These are phyloP conservation scores for Alsophila aescularia DNA, from an alignment of 2,888 invertebrate genomes.

Conservation along the genomic window DNA sequence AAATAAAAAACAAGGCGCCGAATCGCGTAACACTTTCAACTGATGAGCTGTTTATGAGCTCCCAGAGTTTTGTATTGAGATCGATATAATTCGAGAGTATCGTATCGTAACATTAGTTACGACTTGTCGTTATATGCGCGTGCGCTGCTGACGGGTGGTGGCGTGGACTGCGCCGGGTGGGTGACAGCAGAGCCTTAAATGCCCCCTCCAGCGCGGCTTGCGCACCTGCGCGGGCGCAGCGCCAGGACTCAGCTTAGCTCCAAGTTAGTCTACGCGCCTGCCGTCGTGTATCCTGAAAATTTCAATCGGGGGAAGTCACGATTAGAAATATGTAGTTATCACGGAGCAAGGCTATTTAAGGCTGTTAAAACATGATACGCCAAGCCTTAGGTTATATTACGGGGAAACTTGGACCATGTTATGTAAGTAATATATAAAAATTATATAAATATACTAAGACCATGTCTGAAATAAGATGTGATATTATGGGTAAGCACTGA, in stretches of 20 bases:
- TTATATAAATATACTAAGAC: too few species aligned
- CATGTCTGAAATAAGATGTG: too few species aligned
- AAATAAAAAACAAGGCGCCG: too few species aligned
- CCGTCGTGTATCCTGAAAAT: too few species aligned
- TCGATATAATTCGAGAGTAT: constrained; percentile 1
- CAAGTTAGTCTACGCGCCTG: not conserved
- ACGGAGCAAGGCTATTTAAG: too few species aligned
- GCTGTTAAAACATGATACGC: too few species aligned
- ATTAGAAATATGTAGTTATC: too few species aligned
- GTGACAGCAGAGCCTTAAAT: constrained; percentile 25
- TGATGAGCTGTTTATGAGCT: not conserved
- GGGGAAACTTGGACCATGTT: too few species aligned
- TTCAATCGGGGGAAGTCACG: too few species aligned
- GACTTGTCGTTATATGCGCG: not conserved
- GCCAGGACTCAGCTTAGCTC: not conserved
- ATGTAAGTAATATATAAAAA: too few species aligned
- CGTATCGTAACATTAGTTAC: constrained; percentile 7
- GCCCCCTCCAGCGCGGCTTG: constrained; percentile 1
- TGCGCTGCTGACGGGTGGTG: constrained; percentile 7
- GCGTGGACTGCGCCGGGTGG: constrained; percentile 6
- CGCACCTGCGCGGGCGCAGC: not conserved
- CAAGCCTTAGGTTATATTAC: too few species aligned
- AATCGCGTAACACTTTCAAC: not conserved
- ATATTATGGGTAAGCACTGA: too few species aligned
- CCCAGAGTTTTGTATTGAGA: not conserved